These are phyloP conservation scores for Proterorhinus semilunaris DNA, from an alignment of 2,113 vertebrate species.

Conservation along the genomic window DNA sequence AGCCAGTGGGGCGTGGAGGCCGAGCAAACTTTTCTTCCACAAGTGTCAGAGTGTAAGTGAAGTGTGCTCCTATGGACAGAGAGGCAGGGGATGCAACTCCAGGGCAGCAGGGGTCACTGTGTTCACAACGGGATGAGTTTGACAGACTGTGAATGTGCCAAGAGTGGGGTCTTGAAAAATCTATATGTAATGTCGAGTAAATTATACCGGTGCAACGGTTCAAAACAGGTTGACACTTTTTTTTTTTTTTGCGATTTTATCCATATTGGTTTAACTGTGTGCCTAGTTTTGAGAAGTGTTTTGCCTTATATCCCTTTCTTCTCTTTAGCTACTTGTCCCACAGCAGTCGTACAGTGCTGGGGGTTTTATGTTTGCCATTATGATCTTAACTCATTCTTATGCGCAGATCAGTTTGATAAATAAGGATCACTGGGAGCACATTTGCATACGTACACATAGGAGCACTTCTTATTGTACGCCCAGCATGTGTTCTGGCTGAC, in stretches of 20 bases:
- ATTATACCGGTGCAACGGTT: neutral
- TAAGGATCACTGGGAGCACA: neutral
- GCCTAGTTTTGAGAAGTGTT: neutral
- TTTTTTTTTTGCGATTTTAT: too few relatives aligned
- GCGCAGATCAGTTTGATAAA: constrained; percentile 1
- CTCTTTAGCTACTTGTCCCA: neutral
- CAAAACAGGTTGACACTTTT: neutral
- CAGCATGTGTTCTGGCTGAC: neutral
- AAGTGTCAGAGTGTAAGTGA: neutral
- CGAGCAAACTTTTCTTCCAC: constrained; percentile 14
- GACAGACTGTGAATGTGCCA: constrained; percentile 11
- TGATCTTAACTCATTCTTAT: neutral
- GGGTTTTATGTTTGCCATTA: neutral
- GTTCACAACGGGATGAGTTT: constrained; percentile 41
- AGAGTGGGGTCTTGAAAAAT: neutral
- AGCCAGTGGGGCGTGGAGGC: constrained; percentile 7
- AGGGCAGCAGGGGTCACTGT: constrained; percentile 35
- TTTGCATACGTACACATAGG: neutral
- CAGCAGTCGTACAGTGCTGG: neutral
- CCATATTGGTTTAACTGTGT: too few relatives aligned
- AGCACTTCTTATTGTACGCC: neutral
- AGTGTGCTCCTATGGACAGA: constrained; percentile 2
- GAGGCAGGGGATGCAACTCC: constrained; percentile 26
- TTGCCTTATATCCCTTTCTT: neutral
- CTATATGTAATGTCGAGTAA: neutral